These are phyloP conservation scores for Ornithoptera priamus DNA, from an alignment of 2,888 invertebrate species.

Conservation along the genomic window DNA sequence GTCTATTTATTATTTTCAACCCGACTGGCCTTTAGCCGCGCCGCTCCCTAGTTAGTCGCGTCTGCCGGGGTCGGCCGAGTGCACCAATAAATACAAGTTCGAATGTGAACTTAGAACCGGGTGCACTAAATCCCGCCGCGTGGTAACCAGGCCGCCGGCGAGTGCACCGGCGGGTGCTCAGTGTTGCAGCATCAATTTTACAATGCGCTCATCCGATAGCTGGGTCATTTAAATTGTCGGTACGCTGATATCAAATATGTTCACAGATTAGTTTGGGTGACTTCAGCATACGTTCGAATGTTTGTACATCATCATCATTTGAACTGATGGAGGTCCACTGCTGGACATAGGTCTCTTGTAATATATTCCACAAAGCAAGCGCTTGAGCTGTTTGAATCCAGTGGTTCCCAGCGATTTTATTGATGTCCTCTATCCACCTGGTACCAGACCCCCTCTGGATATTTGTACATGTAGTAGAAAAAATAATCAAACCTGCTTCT, in stretches of 20 bases:
- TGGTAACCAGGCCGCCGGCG: slow-evolving; percentile 44
- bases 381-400: too few species aligned
- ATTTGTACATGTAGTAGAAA: too few species aligned
- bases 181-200: slow-evolving; percentile 16
- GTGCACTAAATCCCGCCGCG: slow-evolving; percentile 44
- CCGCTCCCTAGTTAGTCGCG: slow-evolving; percentile 39
- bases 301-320: too few species aligned
- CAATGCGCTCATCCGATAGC: slow-evolving; percentile 3
- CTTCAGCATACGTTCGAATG: too few species aligned
- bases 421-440: too few species aligned
- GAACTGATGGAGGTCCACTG: background rate
- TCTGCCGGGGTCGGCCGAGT: slow-evolving; percentile 46
- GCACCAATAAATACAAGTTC: slow-evolving; percentile 49
- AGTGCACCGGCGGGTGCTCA: slow-evolving; percentile 6
- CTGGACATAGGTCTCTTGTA: background rate
- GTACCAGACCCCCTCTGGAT: too few species aligned
- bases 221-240: background rate
- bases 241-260: background rate
- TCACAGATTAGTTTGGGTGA: background rate
- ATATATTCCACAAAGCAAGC: too few species aligned
- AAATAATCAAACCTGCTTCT: too few species aligned
- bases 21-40: slow-evolving; percentile 26
- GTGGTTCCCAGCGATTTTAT: too few species aligned
- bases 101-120: slow-evolving; percentile 43
- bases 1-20: slow-evolving; percentile 25